Evolutionary conservation across 2,888 invertebrate genomes (phyloP), one percentile per base, ranked within the genome.

Genomic region (Bugula neritina): DNA sequence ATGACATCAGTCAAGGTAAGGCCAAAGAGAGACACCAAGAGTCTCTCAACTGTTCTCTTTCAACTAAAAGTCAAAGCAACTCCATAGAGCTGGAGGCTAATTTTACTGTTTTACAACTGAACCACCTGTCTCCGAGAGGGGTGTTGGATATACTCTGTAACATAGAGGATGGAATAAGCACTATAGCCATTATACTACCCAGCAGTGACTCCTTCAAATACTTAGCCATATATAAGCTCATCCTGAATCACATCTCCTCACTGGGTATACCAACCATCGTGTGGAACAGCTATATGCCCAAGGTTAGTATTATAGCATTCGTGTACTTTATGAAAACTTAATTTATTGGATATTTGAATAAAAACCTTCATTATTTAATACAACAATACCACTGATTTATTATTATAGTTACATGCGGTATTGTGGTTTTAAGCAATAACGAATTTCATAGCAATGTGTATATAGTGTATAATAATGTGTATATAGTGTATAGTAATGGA

Each of bases 201-300:
- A 89, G 95, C 87, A 94, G 94, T 90, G 94, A 94, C 87, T 92
- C 93, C 86, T 94, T 94, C 69, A 89, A 93, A 75, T 93, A 93
- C 85, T 94, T 94, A 74, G 94, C 94, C 77, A 93, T 94, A 76
- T 93, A 93, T 73, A 94, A 94, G 85, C 94, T 94, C 86, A 93
- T 94, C 85, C 88, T 94, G 76, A 94, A 94, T 87, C 87, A 94
- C 80, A 93, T 94, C 77, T 93, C 93, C 73, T 94, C 94, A 86
- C 88, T 95, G 79, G 95, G 94, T 77, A 94, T 96, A 82, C 96
- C 96, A 78, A 94, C 96, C 71, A 93, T 96, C 78, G 93, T 94
- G 10, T 97, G 96, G 96, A 96, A 96, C 85, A 94, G 95, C 10
- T 96, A 97, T 85, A 96, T 96, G 85, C 93, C 95, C 94, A 54